phyloP scores from a whole-genome alignment of 2,797 vertebrate species.

The Helostoma temminkii region DNA sequence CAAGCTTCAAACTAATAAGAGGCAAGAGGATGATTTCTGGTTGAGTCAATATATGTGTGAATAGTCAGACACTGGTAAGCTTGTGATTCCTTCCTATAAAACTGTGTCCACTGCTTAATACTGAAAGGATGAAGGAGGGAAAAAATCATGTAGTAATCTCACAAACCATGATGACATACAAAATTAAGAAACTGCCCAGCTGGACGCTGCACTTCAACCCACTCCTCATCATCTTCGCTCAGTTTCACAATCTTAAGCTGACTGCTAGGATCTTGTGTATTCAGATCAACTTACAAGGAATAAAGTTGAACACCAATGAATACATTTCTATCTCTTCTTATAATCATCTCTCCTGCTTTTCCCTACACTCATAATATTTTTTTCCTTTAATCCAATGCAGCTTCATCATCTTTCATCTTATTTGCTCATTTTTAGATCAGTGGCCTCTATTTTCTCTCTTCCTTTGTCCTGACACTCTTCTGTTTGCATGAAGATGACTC shows the following conservation, averaged over 20 bases:
- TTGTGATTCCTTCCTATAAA: too few species aligned
- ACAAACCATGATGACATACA: conserved; percentile 12
- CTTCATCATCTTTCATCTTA: not conserved
- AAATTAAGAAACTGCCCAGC: conserved; percentile 14
- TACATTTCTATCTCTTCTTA: not conserved
- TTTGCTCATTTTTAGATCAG: conserved; percentile 14
- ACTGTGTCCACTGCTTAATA: not conserved
- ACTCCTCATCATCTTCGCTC: conserved; percentile 29
- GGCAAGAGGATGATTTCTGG: too few species aligned
- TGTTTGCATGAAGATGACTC: conserved; percentile 28
- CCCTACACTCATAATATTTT: too few species aligned
- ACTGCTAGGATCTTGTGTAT: conserved; percentile 1
- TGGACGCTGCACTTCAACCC: conserved; percentile 25
- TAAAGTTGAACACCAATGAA: not conserved
- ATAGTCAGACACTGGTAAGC: too few species aligned
- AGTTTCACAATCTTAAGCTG: conserved; percentile 8
- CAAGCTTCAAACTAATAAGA: too few species aligned
- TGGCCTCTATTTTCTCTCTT: conserved; percentile 7
- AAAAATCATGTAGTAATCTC: conserved; percentile 21
- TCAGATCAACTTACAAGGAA: too few species aligned
- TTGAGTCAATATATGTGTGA: too few species aligned
- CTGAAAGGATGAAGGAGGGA: not conserved
- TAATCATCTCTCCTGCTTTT: too few species aligned
- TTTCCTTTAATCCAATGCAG: not conserved
- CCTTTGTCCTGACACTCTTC: conserved; percentile 3